These are phyloP conservation scores for Notocelia uddmanniana DNA, from an alignment of 2,888 invertebrate genomes.

Conservation along the genomic window DNA sequence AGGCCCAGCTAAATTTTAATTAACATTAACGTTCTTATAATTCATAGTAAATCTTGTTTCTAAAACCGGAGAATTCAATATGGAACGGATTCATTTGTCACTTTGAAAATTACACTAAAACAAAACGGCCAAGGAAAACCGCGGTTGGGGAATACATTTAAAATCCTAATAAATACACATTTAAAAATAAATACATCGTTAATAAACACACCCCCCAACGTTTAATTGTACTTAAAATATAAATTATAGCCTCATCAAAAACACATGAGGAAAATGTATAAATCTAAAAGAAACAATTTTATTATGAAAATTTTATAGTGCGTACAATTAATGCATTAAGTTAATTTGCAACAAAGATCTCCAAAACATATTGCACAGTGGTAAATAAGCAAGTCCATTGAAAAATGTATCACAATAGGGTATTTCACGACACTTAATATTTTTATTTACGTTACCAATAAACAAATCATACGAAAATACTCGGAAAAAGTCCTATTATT, in stretches of 20 bases:
- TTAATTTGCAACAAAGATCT: not conserved
- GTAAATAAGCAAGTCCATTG: not conserved
- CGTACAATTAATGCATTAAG: not conserved
- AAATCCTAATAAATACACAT: slow-evolving; percentile 23
- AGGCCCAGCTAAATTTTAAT: not conserved
- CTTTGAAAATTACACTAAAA: not conserved
- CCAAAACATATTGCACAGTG: not conserved
- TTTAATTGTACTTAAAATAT: slow-evolving; percentile 31
- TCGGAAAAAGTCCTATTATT: no score
- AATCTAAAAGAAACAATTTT: not conserved
- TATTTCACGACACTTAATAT: no score
- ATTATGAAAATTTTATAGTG: not conserved
- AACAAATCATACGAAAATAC: no score
- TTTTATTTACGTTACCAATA: no score
- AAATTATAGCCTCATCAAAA: slow-evolving; percentile 30
- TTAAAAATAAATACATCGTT: slow-evolving; percentile 20
- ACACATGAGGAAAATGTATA: not conserved
- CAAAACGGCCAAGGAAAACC: slow-evolving; percentile 20
- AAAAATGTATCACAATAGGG: not conserved
- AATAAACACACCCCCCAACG: slow-evolving; percentile 22
- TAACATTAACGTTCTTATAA: not conserved
- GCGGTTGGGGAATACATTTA: slow-evolving; percentile 9
- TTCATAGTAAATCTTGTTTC: not conserved
- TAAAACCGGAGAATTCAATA: not conserved
- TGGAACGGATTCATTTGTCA: not conserved